A percentile compares a stretch with the other conserved stretches of the same genome.
Evolutionary conservation across 1,140 invertebrate genomes (phyloP).

Genomic region (Trachymyrmex cornetzi): DNA sequence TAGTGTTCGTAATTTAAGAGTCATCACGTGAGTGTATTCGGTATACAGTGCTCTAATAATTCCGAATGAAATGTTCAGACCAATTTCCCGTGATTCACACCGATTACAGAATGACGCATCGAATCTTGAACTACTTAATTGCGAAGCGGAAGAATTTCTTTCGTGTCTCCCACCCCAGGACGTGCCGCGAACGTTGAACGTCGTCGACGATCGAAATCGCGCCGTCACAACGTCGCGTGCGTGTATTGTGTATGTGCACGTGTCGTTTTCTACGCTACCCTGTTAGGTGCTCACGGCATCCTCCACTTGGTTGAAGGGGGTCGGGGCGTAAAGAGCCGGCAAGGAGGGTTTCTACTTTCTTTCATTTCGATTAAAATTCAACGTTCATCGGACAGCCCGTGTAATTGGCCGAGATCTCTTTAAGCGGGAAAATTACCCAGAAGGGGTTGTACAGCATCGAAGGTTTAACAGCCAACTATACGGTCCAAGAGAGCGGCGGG

Average conservation of each 20-base stretch:
- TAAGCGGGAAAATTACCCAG: slow-evolving; percentile 85
- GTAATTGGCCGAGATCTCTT: slow-evolving; percentile 86
- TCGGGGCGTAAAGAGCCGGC: slow-evolving; percentile 55
- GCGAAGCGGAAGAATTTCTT: slow-evolving; percentile 16
- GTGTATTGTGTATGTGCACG: slow-evolving; percentile 1
- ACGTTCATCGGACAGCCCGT: slow-evolving; percentile 80
- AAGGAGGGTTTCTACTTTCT: slow-evolving; percentile 71
- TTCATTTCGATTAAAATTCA: slow-evolving; percentile 86
- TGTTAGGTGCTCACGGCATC: neutral
- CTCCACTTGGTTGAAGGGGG: too few species aligned
- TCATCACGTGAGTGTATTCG: neutral
- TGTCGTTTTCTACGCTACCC: slow-evolving; percentile 7
- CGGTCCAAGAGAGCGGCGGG: slow-evolving; percentile 14
- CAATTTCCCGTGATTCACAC: neutral
- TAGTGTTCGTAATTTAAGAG: neutral
- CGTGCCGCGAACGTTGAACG: slow-evolving; percentile 12
- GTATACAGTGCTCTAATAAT: neutral
- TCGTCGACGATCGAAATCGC: slow-evolving; percentile 54
- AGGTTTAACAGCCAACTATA: slow-evolving; percentile 75
- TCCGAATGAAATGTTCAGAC: neutral
- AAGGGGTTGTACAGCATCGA: slow-evolving; percentile 82
- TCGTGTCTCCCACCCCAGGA: neutral
- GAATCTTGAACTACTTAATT: slow-evolving; percentile 16
- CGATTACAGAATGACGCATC: neutral
- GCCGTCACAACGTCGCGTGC: neutral